Conservation (phyloP, 2,888 invertebrate genomes). For the Euzetes globulus region DNA sequence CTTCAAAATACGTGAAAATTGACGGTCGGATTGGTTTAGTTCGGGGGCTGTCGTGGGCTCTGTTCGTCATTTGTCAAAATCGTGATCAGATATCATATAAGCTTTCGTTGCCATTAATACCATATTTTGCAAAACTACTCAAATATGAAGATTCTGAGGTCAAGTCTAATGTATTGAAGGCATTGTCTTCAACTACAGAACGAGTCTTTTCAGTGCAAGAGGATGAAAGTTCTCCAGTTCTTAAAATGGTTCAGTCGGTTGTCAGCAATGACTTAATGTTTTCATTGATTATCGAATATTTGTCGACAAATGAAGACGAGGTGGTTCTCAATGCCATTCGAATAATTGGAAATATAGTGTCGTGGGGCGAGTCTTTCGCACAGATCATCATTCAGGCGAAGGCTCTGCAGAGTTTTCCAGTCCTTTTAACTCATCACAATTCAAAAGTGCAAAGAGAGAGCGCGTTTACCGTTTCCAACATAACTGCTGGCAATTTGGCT, state of each 20-base stretch:
- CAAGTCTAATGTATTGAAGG: background rate
- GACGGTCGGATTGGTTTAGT: background rate
- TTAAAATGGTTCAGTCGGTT: background rate
- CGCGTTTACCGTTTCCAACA: background rate
- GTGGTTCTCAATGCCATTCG: conserved; percentile 5
- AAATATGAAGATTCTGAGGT: background rate
- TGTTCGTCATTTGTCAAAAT: background rate
- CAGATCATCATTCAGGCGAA: background rate
- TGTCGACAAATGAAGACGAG: background rate
- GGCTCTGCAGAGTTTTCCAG: background rate
- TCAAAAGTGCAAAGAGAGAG: background rate
- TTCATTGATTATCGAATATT: background rate
- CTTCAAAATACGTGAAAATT: background rate
- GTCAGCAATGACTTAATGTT: background rate
- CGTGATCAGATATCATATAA: background rate
- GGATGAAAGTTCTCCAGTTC: background rate
- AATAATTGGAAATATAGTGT: background rate
- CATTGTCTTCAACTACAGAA: background rate
- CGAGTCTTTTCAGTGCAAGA: background rate
- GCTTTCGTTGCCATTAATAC: background rate
- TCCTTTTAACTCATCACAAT: background rate
- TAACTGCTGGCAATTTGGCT: background rate
- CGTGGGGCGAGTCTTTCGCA: background rate
- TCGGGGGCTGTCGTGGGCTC: background rate
- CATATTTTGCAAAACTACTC: conserved; percentile 8